Conservation (phyloP, 2,888 invertebrate species). For the Chaetogeoica ovagalla region DNA sequence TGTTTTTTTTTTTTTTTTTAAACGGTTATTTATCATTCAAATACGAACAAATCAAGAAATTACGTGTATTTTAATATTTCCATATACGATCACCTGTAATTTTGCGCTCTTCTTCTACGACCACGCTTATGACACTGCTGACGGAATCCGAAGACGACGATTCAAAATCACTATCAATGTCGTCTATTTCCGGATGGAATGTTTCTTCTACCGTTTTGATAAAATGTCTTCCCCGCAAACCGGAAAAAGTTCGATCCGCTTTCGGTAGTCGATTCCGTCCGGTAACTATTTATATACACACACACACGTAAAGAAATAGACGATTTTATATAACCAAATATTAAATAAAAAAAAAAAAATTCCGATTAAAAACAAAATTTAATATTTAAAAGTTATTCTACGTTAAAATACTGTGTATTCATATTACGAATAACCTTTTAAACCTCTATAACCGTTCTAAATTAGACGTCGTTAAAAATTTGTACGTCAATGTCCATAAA, state of each 20-base stretch:
- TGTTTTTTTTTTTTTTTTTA: background rate
- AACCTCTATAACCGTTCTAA: too few relatives aligned
- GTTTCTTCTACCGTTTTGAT: conserved; percentile 58
- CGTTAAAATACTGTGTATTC: too few relatives aligned
- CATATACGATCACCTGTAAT: conserved; percentile 11
- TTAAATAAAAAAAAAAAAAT: too few relatives aligned
- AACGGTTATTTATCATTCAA: background rate
- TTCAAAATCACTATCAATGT: conserved; percentile 85
- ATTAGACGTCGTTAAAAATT: too few relatives aligned
- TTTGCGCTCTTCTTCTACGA: conserved; percentile 64
- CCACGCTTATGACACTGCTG: conserved; percentile 81
- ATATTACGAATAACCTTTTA: too few relatives aligned
- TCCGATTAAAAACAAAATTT: too few relatives aligned
- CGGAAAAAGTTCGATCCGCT: conserved; percentile 47
- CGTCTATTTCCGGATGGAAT: conserved; percentile 88
- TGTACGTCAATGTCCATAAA: too few relatives aligned
- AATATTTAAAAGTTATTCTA: too few relatives aligned
- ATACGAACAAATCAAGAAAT: too few relatives aligned
- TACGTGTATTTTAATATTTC: too few relatives aligned
- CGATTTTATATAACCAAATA: background rate
- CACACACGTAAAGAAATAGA: background rate
- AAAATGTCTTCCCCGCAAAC: conserved; percentile 45
- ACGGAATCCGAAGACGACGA: conserved; percentile 86
- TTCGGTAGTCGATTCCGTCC: conserved; percentile 41
- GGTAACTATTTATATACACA: conserved; percentile 2